Base-by-base conservation (phyloP, 2,797 vertebrate species). In the Sebastes melanostomus region DNA sequence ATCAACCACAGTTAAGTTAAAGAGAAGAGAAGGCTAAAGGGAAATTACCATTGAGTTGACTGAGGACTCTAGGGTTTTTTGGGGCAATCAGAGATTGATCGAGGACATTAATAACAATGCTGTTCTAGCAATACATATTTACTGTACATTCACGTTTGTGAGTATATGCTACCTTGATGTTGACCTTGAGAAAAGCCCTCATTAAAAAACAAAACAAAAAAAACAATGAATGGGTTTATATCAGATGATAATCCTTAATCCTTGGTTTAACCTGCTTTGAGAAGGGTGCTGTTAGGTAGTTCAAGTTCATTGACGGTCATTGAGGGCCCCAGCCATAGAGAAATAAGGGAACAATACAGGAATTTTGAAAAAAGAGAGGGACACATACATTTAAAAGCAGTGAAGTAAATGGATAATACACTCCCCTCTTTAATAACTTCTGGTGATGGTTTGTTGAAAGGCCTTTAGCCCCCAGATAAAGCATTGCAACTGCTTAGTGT, bases 381-480 rank as follows among this genome's bases (percentile, higher is more conserved):
- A 22, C 13, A 34, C 1, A 11, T 29, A 18, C 9, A 25, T 61
- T n/a, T 61, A 50, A 58, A 22, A 18, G 60, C 18, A 42, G 34
- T 36, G 18, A 77, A 38, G 56, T 32, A 70, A 66, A 83, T 69
- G 29, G 10, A 50, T 62, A 38, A 75, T 16, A 69, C 4, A 18
- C 13, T 60, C 27, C 2, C 16, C 6, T 56, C 24, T 62, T 62
- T 70, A 74, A 79, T 78, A 81, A 69, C 46, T 56, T 58, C 22
- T 75, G 50, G 18, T 76, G 61, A 71, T 7, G 32, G 66, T 80
- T 78, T 85, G 8, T 62, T 75, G 68, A 77, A 69, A 67, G 22
- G 66, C 27, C 60, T 79, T 83, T 59, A 77, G 85, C 67, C 66
- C 75, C 78, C 75, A 83, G 60, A 83, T 84, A 74, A 72, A 46